Evolutionary conservation across 2,113 vertebrate species (phyloP).

Genomic region (Antigone vipio): DNA sequence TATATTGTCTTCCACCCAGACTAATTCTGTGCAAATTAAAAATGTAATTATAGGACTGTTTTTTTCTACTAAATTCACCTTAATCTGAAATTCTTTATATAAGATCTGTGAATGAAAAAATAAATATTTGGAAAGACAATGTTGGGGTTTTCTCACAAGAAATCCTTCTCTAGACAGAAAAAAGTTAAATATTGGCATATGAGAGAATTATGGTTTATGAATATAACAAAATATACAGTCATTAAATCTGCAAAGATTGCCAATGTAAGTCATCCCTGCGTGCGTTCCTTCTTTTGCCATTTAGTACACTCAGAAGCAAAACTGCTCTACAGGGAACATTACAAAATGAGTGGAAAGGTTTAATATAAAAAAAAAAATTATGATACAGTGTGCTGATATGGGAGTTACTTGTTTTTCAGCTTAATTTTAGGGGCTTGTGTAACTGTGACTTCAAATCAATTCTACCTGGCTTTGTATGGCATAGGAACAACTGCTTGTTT

Average conservation of each 20-base stretch:
- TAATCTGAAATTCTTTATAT: slow-evolving; percentile 19
- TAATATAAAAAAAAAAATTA: not conserved
- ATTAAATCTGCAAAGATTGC: slow-evolving; percentile 10
- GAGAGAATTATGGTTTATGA: slow-evolving; percentile 17
- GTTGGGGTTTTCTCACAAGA: slow-evolving; percentile 5
- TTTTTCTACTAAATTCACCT: not conserved
- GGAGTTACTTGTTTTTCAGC: not conserved
- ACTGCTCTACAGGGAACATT: not conserved
- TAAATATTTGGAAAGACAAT: slow-evolving; percentile 27
- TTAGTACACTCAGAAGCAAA: slow-evolving; percentile 36
- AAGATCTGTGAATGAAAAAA: slow-evolving; percentile 18
- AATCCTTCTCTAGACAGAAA: not conserved
- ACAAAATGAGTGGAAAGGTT: not conserved
- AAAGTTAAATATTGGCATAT: not conserved
- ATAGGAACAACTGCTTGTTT: not conserved
- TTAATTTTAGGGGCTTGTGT: not conserved
- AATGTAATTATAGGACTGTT: slow-evolving; percentile 1
- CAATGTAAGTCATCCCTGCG: not conserved
- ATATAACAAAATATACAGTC: slow-evolving; percentile 26
- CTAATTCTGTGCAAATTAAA: slow-evolving; percentile 38
- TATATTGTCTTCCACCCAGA: not conserved
- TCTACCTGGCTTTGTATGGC: not conserved
- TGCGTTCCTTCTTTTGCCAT: slow-evolving; percentile 13
- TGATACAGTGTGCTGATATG: not conserved
- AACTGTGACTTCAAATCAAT: not conserved